phyloP scores from a whole-genome alignment of 2,888 invertebrate genomes.

The Clivina fossor region DNA sequence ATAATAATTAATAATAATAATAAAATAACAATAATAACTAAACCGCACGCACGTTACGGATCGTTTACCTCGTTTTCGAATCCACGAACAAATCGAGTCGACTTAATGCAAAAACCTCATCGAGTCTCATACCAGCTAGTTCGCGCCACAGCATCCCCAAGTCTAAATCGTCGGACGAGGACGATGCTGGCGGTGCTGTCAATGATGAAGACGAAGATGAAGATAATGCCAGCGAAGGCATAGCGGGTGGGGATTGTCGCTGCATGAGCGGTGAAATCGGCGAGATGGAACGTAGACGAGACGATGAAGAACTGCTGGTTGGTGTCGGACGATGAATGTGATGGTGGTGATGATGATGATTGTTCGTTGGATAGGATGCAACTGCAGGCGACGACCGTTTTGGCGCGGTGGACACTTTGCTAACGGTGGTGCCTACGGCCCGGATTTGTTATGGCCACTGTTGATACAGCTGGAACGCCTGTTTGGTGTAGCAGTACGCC shows the following conservation, averaged over 20 bases:
- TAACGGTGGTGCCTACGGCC: conserved; percentile 28
- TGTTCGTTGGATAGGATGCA: neutral
- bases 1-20: conserved; percentile 36
- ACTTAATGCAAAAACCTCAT: conserved; percentile 49
- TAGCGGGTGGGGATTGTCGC: conserved; percentile 39
- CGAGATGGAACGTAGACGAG: conserved; percentile 40
- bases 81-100: conserved; percentile 30
- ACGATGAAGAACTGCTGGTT: too few relatives aligned
- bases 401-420: conserved; percentile 36
- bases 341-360: conserved; percentile 1
- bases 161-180: conserved; percentile 46
- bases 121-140: conserved; percentile 53
- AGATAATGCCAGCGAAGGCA: neutral
- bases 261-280: conserved; percentile 30
- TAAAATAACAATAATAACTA: conserved; percentile 37
- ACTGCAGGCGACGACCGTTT: conserved; percentile 43
- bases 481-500: conserved; percentile 79
- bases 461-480: conserved; percentile 67
- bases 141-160: conserved; percentile 54
- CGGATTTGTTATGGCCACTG: conserved; percentile 78
- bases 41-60: conserved; percentile 17
- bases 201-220: neutral
- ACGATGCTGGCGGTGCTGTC: neutral
- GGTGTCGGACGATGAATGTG: conserved; percentile 2
- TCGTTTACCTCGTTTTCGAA: conserved; percentile 35